Conservation (phyloP, 2,113 vertebrate species). For the Formicarius rufipectus region DNA sequence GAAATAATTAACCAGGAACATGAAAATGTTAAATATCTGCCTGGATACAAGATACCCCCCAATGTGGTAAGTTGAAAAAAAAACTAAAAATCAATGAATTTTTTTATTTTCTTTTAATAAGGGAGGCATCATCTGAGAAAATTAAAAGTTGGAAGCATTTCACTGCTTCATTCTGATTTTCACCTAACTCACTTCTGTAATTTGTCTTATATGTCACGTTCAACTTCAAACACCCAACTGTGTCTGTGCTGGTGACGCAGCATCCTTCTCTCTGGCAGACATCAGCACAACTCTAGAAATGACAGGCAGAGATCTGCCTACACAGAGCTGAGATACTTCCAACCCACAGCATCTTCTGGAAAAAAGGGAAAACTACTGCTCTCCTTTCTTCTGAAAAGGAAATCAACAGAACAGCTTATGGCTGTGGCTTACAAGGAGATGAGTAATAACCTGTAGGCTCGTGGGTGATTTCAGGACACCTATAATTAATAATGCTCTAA, state of each 20-base stretch:
- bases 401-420: neutral
- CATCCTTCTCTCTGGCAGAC: neutral
- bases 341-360: neutral
- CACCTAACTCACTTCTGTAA: neutral
- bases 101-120: neutral
- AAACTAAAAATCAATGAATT: neutral
- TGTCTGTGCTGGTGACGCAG: neutral
- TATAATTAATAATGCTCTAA: neutral
- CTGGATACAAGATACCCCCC: slow-evolving; percentile 79
- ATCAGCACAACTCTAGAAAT: neutral
- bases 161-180: neutral
- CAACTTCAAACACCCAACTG: neutral
- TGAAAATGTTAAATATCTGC: slow-evolving; percentile 85
- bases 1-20: slow-evolving; percentile 85
- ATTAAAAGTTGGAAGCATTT: neutral
- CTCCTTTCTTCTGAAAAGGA: neutral
- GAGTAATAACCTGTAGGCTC: neutral
- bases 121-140: neutral
- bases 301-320: neutral
- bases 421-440: neutral
- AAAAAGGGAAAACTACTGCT: neutral
- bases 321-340: neutral
- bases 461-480: neutral
- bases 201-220: fast-evolving
- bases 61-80: slow-evolving; percentile 76